phyloP scores from a whole-genome alignment of 1,140 invertebrate genomes.

The Drosophila takahashii region DNA sequence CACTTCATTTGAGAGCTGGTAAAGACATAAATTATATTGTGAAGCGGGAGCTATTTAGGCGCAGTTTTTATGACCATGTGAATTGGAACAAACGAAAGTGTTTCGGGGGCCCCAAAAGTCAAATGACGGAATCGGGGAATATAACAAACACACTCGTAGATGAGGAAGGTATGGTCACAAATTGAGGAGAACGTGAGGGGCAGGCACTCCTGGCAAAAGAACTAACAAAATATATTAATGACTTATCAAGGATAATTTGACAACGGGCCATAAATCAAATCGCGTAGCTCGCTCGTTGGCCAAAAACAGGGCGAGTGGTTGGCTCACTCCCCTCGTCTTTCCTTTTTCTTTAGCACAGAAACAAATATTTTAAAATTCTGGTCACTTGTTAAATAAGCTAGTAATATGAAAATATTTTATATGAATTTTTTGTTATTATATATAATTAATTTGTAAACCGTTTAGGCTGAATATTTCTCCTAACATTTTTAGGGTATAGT shows the following conservation, averaged over 20 bases:
- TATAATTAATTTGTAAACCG: no score
- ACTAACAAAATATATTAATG: conserved; percentile 77
- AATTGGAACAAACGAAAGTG: conserved; percentile 64
- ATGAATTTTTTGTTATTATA: no score
- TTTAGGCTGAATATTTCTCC: no score
- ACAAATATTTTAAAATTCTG: background rate
- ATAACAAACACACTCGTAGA: conserved; percentile 22
- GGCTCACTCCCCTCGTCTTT: conserved; percentile 8
- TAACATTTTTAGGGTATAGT: no score
- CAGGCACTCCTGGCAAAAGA: conserved; percentile 30
- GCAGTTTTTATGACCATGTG: conserved; percentile 71
- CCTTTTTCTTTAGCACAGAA: conserved; percentile 11
- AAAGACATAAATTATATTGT: conserved; percentile 73
- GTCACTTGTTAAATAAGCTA: no score
- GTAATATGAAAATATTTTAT: no score
- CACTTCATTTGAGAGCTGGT: conserved; percentile 80
- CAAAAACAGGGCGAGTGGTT: conserved; percentile 63
- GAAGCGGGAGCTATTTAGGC: conserved; percentile 39
- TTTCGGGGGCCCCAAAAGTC: conserved; percentile 52
- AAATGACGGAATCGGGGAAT: conserved; percentile 62
- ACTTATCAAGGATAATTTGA: conserved; percentile 84
- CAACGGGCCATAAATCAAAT: conserved; percentile 80
- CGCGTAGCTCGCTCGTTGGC: conserved; percentile 56
- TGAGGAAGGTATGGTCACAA: conserved; percentile 39
- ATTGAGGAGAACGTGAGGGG: conserved; percentile 3